phyloP scores from a whole-genome alignment of 2,888 invertebrate species.

The Cosmopolites sordidus region DNA sequence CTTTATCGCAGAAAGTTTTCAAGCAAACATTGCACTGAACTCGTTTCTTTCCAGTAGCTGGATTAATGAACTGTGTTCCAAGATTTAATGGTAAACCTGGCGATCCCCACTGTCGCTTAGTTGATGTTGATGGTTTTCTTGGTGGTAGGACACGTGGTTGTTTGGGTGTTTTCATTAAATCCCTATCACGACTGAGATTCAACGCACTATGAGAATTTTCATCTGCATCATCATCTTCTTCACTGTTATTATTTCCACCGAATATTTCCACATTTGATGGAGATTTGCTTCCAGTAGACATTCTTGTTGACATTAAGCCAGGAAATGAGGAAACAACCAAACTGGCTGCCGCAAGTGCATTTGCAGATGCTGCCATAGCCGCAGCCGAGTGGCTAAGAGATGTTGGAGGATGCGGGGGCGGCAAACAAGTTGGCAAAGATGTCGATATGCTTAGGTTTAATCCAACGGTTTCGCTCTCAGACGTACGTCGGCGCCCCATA shows the following conservation, averaged over 20 bases:
- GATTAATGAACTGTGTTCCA: conserved; percentile 87
- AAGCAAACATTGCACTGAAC: conserved; percentile 97
- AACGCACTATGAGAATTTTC: conserved; percentile 60
- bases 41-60: conserved; percentile 90
- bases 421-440: conserved; percentile 61
- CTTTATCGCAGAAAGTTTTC: conserved; percentile 99
- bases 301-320: conserved; percentile 53
- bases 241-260: conserved; percentile 47
- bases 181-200: conserved; percentile 59
- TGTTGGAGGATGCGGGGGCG: conserved; percentile 57
- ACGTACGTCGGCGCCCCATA: conserved; percentile 51
- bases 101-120: conserved; percentile 77
- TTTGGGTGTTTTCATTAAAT: conserved; percentile 48
- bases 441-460: conserved; percentile 59
- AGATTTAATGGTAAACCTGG: conserved; percentile 73
- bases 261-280: conserved; percentile 45
- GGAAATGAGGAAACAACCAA: conserved; percentile 61
- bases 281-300: conserved; percentile 53
- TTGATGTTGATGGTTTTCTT: conserved; percentile 66
- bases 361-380: conserved; percentile 62
- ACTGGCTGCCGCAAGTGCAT: conserved; percentile 53
- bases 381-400: conserved; percentile 62
- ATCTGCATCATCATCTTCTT: conserved; percentile 58
- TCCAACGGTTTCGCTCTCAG: conserved; percentile 54
- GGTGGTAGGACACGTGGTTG: conserved; percentile 49